A percentile compares a stretch with the other conserved stretches of the same genome.
These are phyloP conservation scores for Resseliella maxima DNA, from an alignment of 2,888 invertebrate species.

Conservation along the genomic window DNA sequence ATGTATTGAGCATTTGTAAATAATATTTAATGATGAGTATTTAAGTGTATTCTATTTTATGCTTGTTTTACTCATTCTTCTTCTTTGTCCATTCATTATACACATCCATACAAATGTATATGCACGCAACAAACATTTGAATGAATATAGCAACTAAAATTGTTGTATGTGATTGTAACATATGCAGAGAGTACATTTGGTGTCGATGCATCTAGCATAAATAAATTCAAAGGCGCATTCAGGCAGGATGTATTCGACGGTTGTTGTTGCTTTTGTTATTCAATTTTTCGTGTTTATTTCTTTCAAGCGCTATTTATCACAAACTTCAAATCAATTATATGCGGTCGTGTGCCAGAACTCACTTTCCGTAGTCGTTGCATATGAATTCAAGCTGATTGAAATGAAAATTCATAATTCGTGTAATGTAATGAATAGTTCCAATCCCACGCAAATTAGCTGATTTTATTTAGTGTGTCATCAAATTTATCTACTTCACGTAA, in stretches of 20 bases:
- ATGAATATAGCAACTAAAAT: constrained; percentile 22
- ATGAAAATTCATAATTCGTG: constrained; percentile 15
- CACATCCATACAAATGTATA: not conserved
- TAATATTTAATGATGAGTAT: not conserved
- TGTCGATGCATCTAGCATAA: constrained; percentile 39
- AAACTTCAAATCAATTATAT: not conserved
- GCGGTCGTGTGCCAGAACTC: not conserved
- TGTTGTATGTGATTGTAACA: not conserved
- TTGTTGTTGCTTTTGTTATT: not conserved
- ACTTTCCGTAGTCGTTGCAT: not conserved
- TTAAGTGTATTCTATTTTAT: not conserved
- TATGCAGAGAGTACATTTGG: constrained; percentile 42
- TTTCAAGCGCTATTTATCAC: too few relatives aligned
- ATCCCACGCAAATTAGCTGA: constrained; percentile 22
- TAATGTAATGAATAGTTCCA: not conserved
- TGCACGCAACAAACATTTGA: not conserved
- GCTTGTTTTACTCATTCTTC: not conserved
- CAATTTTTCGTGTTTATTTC: too few relatives aligned
- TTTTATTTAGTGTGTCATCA: constrained; percentile 32
- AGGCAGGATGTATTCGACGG: constrained; percentile 17
- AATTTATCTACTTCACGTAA: constrained; percentile 27
- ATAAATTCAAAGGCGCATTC: constrained; percentile 10
- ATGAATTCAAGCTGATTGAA: not conserved
- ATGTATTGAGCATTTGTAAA: not conserved
- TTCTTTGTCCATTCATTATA: not conserved